Percentiles rank a stretch among this genome's conserved stretches.
phyloP scores from a whole-genome alignment of 2,113 vertebrate species.

The Cheirogaleus medius region DNA sequence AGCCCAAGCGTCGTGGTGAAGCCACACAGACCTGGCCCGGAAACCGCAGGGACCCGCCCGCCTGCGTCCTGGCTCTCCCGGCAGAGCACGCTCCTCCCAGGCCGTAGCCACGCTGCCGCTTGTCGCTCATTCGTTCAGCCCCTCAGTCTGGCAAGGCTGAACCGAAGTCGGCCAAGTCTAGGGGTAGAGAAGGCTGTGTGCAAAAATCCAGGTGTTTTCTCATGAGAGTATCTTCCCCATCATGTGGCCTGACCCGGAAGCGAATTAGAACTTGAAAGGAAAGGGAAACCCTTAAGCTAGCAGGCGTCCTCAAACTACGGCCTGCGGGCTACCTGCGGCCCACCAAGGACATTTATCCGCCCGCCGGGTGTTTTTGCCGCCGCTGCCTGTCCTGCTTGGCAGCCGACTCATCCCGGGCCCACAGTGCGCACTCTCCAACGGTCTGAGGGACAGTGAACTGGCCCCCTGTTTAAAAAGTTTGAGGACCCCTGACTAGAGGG shows the following conservation, averaged over 20 bases:
- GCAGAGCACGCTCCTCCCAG: neutral
- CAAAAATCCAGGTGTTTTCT: neutral
- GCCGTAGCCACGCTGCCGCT: fast-evolving
- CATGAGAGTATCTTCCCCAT: neutral
- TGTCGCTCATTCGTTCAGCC: neutral
- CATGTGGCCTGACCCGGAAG: neutral
- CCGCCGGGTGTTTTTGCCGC: too few species aligned
- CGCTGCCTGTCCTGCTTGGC: too few species aligned
- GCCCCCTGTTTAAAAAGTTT: too few species aligned
- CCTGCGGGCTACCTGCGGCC: too few species aligned
- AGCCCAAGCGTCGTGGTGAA: neutral
- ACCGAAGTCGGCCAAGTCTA: neutral
- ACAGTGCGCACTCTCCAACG: too few species aligned
- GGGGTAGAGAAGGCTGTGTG: neutral
- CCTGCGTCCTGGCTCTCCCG: neutral
- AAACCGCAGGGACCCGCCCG: too few species aligned
- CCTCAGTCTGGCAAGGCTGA: neutral
- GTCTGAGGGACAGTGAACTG: too few species aligned
- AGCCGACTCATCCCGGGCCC: too few species aligned
- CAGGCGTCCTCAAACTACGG: too few species aligned
- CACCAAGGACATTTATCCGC: too few species aligned
- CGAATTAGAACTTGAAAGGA: neutral
- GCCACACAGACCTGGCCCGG: neutral
- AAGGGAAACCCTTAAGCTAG: neutral
- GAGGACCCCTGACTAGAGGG: too few species aligned